These are phyloP conservation scores for Muntiacus reevesi DNA, from an alignment of 2,113 vertebrate genomes.

Conservation along the genomic window DNA sequence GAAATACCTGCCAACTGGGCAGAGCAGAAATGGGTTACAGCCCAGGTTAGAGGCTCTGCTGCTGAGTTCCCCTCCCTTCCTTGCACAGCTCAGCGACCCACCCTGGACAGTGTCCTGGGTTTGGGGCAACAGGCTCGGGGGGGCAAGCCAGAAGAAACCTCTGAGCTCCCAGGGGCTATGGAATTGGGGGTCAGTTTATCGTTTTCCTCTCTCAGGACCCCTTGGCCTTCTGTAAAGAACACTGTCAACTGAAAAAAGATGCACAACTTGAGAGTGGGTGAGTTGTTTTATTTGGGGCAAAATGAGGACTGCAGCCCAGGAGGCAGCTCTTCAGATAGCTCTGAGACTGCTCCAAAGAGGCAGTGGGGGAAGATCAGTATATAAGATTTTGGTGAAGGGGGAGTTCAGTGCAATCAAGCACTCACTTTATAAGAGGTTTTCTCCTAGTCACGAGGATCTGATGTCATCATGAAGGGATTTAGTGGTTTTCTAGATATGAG, in stretches of 20 bases:
- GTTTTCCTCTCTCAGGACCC: constrained; percentile 23
- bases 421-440: not conserved
- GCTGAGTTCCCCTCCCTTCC: not conserved
- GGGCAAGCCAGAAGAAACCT: not conserved
- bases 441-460: not conserved
- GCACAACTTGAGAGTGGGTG: not conserved
- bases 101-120: not conserved
- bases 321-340: not conserved
- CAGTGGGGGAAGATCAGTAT: not conserved
- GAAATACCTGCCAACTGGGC: not conserved
- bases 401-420: not conserved
- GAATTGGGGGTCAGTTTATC: not conserved
- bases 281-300: not conserved
- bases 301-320: not conserved
- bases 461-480: not conserved
- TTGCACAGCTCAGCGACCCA: not conserved
- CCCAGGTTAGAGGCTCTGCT: not conserved
- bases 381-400: not conserved
- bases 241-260: not conserved
- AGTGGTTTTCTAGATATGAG: not conserved
- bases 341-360: not conserved
- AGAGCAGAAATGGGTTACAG: not conserved
- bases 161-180: not conserved
- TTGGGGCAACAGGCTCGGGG: not conserved
- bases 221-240: constrained; percentile 9